These are phyloP conservation scores for Meiosimyza decipiens DNA, from an alignment of 2,888 invertebrate genomes.

Conservation along the genomic window DNA sequence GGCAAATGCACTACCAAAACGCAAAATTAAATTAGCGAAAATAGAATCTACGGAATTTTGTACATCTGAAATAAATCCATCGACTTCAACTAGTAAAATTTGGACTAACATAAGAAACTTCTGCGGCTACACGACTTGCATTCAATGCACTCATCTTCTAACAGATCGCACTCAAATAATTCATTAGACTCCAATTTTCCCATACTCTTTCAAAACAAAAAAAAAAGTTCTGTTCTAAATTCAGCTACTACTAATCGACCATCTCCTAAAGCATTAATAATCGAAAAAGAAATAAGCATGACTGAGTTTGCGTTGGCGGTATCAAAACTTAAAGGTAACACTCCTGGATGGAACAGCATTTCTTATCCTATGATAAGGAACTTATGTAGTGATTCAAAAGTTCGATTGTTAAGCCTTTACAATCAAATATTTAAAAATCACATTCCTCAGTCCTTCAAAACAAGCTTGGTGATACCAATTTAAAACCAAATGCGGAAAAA, in stretches of 20 bases:
- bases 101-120: slow-evolving; percentile 30
- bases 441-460: slow-evolving; percentile 43
- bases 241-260: background rate
- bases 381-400: slow-evolving; percentile 19
- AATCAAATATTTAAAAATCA: slow-evolving; percentile 37
- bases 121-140: slow-evolving; percentile 21
- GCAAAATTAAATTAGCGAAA: slow-evolving; percentile 31
- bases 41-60: background rate
- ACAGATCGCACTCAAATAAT: background rate
- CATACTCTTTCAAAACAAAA: background rate
- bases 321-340: background rate
- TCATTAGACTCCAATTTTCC: background rate
- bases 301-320: background rate
- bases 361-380: slow-evolving; percentile 36
- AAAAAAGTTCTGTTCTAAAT: background rate
- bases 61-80: slow-evolving; percentile 32
- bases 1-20: slow-evolving; percentile 25
- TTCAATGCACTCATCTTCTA: slow-evolving; percentile 1
- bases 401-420: slow-evolving; percentile 32
- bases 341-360: slow-evolving; percentile 35
- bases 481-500: slow-evolving; percentile 39
- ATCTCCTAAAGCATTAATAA: background rate
- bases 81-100: slow-evolving; percentile 24
- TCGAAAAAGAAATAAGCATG: background rate
- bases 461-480: too few relatives aligned